These are phyloP conservation scores for Lacerta agilis DNA, from an alignment of 2,797 vertebrate species.

Conservation along the genomic window DNA sequence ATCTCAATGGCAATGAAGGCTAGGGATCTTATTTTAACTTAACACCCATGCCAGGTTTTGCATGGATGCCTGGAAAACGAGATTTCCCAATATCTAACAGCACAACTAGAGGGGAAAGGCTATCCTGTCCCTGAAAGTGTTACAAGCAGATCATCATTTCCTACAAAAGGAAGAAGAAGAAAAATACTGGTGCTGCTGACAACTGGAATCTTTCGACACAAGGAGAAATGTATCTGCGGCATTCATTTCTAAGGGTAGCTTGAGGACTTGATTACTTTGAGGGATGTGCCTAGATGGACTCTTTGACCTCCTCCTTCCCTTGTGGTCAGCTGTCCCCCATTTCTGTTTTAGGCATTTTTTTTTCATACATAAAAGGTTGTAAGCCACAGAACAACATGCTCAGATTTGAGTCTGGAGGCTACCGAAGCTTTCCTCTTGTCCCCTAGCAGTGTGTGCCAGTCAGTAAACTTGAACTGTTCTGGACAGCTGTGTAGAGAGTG, in stretches of 20 bases:
- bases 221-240: slow-evolving; percentile 55
- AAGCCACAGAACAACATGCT: slow-evolving; percentile 68
- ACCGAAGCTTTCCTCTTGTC: slow-evolving; percentile 61
- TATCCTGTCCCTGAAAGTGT: not conserved
- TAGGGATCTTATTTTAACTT: not conserved
- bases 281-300: slow-evolving; percentile 61
- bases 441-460: slow-evolving; percentile 45
- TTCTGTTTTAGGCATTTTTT: slow-evolving; percentile 51
- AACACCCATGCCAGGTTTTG: too few species aligned
- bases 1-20: not conserved
- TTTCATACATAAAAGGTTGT: slow-evolving; percentile 61
- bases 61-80: too few species aligned
- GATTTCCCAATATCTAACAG: too few species aligned
- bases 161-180: not conserved
- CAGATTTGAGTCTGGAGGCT: slow-evolving; percentile 60
- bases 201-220: slow-evolving; percentile 52
- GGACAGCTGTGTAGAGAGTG: slow-evolving; percentile 67
- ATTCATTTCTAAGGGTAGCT: slow-evolving; percentile 56
- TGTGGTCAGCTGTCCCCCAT: slow-evolving; percentile 38
- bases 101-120: too few species aligned
- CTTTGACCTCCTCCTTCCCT: slow-evolving; percentile 62
- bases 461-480: slow-evolving; percentile 62
- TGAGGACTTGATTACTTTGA: slow-evolving; percentile 43
- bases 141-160: not conserved
- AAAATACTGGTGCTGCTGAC: slow-evolving; percentile 36